These are phyloP conservation scores for Virgularia gustaviana DNA, from an alignment of 92 coral and sea anemone species.

Conservation along the genomic window DNA sequence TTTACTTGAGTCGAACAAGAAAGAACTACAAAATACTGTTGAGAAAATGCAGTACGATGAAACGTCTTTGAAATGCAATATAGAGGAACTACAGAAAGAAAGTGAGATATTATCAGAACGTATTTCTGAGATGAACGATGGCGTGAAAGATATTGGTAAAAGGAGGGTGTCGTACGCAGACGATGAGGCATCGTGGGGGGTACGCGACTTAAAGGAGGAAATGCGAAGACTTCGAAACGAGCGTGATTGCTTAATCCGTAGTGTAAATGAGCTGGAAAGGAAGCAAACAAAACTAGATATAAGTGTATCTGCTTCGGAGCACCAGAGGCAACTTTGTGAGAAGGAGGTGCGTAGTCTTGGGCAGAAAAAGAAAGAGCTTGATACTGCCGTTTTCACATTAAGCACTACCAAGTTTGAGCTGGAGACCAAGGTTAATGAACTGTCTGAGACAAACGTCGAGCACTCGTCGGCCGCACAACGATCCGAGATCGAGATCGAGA, in stretches of 20 bases:
- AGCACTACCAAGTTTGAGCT: slow-evolving; percentile 43
- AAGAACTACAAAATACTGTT: slow-evolving; percentile 50
- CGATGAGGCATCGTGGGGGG: slow-evolving; percentile 1
- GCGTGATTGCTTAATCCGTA: slow-evolving; percentile 38
- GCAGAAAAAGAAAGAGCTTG: slow-evolving; percentile 30
- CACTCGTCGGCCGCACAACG: slow-evolving; percentile 23
- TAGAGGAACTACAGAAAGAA: slow-evolving; percentile 24
- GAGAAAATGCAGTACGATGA: slow-evolving; percentile 41
- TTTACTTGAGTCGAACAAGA: slow-evolving; percentile 42
- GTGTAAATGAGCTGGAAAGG: slow-evolving; percentile 28
- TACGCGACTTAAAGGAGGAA: slow-evolving; percentile 47
- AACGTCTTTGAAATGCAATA: slow-evolving; percentile 12
- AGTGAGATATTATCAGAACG: slow-evolving; percentile 28
- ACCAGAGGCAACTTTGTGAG: slow-evolving; percentile 1
- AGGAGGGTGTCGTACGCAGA: slow-evolving; percentile 7
- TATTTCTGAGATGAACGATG: slow-evolving; percentile 31
- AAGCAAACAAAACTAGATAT: slow-evolving; percentile 32
- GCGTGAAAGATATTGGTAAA: slow-evolving; percentile 1
- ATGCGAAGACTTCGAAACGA: slow-evolving; percentile 65
- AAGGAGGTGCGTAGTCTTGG: neutral
- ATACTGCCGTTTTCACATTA: slow-evolving; percentile 47
- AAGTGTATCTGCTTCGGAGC: slow-evolving; percentile 7
- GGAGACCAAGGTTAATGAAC: slow-evolving; percentile 37
- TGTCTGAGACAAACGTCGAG: slow-evolving; percentile 20
- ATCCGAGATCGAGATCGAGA: slow-evolving; percentile 37